Percentiles rank a stretch among this genome's conserved stretches.
Evolutionary conservation across 2,888 invertebrate species (phyloP).

Genomic region (Spodoptera exigua): DNA sequence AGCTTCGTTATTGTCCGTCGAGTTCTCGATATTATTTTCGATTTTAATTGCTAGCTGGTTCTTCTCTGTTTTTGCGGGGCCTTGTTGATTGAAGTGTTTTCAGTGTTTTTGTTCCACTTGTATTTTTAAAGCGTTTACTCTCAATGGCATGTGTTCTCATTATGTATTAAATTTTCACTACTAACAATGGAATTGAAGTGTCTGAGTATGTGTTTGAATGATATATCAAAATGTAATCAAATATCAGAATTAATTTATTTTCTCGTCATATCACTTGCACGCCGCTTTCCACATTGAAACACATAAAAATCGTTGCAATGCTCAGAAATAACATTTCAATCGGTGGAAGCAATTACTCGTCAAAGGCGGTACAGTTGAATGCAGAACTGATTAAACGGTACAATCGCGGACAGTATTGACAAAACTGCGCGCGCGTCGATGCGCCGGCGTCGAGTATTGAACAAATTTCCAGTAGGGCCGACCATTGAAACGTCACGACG

Average conservation of each 20-base stretch:
- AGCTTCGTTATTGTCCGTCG: constrained; percentile 85
- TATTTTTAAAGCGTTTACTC: constrained; percentile 57
- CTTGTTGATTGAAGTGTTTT: constrained; percentile 69
- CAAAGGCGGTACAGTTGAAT: constrained; percentile 88
- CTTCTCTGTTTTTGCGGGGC: constrained; percentile 67
- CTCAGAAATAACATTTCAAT: constrained; percentile 81
- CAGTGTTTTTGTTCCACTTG: constrained; percentile 64
- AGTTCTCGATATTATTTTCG: constrained; percentile 82
- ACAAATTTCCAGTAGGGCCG: constrained; percentile 84
- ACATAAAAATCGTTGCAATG: constrained; percentile 44
- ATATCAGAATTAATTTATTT: neutral
- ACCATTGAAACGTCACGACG: constrained; percentile 85
- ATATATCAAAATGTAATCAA: neutral
- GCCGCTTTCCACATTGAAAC: constrained; percentile 37
- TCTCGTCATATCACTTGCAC: constrained; percentile 8
- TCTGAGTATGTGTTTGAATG: constrained; percentile 3
- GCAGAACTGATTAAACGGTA: constrained; percentile 85
- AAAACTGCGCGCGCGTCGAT: constrained; percentile 75
- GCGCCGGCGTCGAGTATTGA: constrained; percentile 78
- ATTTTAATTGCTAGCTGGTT: constrained; percentile 80
- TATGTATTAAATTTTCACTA: constrained; percentile 37
- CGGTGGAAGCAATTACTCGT: constrained; percentile 87
- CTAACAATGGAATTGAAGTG: constrained; percentile 12
- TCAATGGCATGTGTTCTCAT: constrained; percentile 42
- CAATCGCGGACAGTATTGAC: constrained; percentile 83